phyloP scores from a whole-genome alignment of 2,888 invertebrate genomes.

The Rhorus exstirpatorius region DNA sequence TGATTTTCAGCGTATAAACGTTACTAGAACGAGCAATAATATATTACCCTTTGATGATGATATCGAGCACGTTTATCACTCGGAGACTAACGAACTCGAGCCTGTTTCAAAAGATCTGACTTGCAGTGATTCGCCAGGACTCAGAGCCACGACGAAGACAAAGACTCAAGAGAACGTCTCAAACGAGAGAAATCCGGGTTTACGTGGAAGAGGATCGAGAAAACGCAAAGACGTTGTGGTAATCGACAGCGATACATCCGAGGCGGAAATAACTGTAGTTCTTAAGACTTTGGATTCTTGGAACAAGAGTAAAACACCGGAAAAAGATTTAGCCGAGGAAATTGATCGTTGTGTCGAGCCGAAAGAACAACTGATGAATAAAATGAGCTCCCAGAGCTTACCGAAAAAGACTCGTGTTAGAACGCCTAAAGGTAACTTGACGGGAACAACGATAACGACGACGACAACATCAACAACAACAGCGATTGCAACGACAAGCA shows the following conservation, averaged over 20 bases:
- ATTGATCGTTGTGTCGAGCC: conserved; percentile 71
- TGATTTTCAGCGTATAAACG: conserved; percentile 39
- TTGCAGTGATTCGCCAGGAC: neutral
- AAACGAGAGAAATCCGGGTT: conserved; percentile 2
- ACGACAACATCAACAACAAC: conserved; percentile 73
- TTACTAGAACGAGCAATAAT: conserved; percentile 52
- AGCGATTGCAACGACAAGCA: conserved; percentile 60
- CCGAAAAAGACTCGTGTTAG: conserved; percentile 73
- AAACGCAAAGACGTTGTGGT: conserved; percentile 78
- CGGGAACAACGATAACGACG: conserved; percentile 27
- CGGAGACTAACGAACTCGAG: conserved; percentile 74
- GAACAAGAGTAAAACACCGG: conserved; percentile 73
- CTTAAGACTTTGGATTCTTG: conserved; percentile 74
- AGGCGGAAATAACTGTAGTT: conserved; percentile 76
- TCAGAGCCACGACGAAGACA: conserved; percentile 32
- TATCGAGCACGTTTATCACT: conserved; percentile 80
- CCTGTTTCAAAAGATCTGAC: neutral
- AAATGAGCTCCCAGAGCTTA: conserved; percentile 61
- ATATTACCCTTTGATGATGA: conserved; percentile 81
- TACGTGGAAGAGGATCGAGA: conserved; percentile 67
- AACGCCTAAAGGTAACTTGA: conserved; percentile 45
- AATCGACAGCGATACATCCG: conserved; percentile 74
- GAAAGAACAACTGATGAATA: conserved; percentile 48
- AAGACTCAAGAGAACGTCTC: conserved; percentile 49
- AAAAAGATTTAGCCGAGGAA: conserved; percentile 71